These are phyloP conservation scores for Pelusios castaneus DNA, from an alignment of 2,113 vertebrate species.

Conservation along the genomic window DNA sequence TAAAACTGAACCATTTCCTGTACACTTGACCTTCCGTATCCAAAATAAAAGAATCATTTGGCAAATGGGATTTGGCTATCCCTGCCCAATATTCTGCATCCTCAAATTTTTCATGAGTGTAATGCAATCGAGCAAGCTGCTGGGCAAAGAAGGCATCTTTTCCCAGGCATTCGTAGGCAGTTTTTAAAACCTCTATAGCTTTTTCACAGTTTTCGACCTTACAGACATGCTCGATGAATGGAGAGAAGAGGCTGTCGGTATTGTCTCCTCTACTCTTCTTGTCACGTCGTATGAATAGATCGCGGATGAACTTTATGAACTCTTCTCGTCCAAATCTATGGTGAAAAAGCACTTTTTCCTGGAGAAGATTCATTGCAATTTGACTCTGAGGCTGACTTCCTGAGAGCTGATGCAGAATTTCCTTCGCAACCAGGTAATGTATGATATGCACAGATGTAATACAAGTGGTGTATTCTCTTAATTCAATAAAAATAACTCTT, in stretches of 20 bases:
- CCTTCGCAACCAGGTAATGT: constrained; percentile 83
- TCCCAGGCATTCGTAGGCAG: constrained; percentile 76
- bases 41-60: constrained; percentile 83
- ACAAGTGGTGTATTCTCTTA: constrained; percentile 77
- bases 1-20: constrained; percentile 78
- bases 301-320: constrained; percentile 78
- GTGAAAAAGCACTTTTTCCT: constrained; percentile 75
- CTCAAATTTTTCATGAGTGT: constrained; percentile 79
- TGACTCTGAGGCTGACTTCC: constrained; percentile 71
- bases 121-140: constrained; percentile 83
- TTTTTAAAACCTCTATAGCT: constrained; percentile 77
- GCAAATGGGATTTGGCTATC: constrained; percentile 70
- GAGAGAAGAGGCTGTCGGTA: constrained; percentile 80
- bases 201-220: constrained; percentile 60
- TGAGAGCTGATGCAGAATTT: constrained; percentile 83
- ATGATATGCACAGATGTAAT: constrained; percentile 83
- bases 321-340: constrained; percentile 82
- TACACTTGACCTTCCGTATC: constrained; percentile 88
- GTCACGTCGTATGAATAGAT: constrained; percentile 79
- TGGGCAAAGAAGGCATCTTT: constrained; percentile 83
- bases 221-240: constrained; percentile 81
- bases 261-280: constrained; percentile 81
- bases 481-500: constrained; percentile 81
- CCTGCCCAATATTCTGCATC: constrained; percentile 80
- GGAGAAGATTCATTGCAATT: constrained; percentile 78